Evolutionary conservation across 1,140 invertebrate species (phyloP), one percentile per base, ranked within the genome.

Genomic region (Drosophila kanapiae): DNA sequence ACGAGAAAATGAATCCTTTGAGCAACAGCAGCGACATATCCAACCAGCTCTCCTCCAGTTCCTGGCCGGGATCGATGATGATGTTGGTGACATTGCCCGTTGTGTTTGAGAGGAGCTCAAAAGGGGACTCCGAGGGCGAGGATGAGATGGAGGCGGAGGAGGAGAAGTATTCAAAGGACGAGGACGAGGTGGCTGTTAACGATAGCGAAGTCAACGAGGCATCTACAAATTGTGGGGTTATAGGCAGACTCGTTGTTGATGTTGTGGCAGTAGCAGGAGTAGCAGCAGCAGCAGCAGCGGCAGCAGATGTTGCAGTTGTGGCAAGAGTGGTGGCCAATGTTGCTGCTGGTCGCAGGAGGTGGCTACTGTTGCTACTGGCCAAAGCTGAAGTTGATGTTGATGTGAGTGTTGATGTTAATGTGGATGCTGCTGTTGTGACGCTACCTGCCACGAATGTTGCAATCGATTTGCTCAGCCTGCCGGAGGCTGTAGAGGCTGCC

Each of bases 1-100:
- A 95, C 48, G 95, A 95, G 94, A 98, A 97, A 65, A 97, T 94
- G 80, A 96, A 94, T 2, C 95, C 95, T 84, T 97, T 97, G 54
- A 97, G 80, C 48, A 96, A 93, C 48, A 96, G 93, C 6, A 95
- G 81, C 49, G 96, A 86, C 18, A 94, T 69, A 64, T 94, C 93
- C 14, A 93, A 68, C 94, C 94, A 94, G 80, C 92, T 93, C 16
- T 92, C 91, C 27, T 85, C 81, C 37, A 80, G 59, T 14, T 80
- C 59, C 6, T 43, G 45, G 23, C 16, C 16, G 57, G 75, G 31
- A 18, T 63, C 74, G 18, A 45, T 71, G 49, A 53, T 13, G 16
- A 63, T 47, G 60, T 49, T 72, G 78, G 70, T 84, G 81, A 58
- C 61, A 71, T 75, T 88, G 81, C 56, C 51, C 31, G 85, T 91